These are phyloP conservation scores for Crypturellus tataupa DNA, from an alignment of 2,797 vertebrate species.

Conservation along the genomic window DNA sequence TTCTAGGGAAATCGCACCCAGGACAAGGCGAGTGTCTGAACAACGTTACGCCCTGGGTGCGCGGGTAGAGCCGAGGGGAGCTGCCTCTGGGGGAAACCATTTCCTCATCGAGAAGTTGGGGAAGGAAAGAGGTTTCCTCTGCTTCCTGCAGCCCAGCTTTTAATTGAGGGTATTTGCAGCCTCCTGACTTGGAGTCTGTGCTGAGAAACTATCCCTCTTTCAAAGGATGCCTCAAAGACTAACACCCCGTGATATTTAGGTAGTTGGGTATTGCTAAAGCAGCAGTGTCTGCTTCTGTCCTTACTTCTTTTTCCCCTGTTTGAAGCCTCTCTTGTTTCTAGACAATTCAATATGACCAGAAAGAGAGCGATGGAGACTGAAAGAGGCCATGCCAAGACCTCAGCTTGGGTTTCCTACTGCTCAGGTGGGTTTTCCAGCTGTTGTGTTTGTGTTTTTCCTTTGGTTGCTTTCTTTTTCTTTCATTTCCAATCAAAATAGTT, in stretches of 20 bases:
- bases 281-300: too few relatives aligned
- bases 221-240: too few relatives aligned
- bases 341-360: neutral
- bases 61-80: neutral
- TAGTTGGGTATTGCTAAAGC: too few relatives aligned
- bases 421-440: neutral
- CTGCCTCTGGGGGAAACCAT: neutral
- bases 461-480: neutral
- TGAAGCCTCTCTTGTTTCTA: too few relatives aligned
- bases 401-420: neutral
- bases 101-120: neutral
- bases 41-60: neutral
- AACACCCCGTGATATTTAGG: too few relatives aligned
- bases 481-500: neutral
- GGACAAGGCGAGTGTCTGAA: neutral
- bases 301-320: too few relatives aligned
- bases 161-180: too few relatives aligned
- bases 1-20: rapidly evolving
- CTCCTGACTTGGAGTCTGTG: too few relatives aligned
- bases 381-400: neutral
- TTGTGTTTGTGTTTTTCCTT: neutral
- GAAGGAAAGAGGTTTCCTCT: neutral
- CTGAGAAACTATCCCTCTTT: too few relatives aligned
- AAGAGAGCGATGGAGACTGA: neutral
- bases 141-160: too few relatives aligned